These are phyloP conservation scores for Eudemis profundana DNA, from an alignment of 2,888 invertebrate genomes.

Conservation along the genomic window DNA sequence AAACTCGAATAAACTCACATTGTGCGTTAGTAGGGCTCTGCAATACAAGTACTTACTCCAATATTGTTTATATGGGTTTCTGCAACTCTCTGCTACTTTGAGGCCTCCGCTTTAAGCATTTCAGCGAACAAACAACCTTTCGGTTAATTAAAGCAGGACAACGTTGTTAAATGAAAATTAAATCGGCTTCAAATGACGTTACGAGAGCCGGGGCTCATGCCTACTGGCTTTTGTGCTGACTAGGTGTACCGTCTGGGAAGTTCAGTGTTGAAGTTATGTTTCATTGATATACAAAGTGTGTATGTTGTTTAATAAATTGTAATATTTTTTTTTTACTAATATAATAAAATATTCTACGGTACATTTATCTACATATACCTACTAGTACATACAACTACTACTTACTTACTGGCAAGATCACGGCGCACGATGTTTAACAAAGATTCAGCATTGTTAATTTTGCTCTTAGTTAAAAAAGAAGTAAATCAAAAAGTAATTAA, in stretches of 20 bases:
- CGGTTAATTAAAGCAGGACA: conserved; percentile 68
- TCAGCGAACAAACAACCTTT: conserved; percentile 58
- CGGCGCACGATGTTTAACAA: too few species aligned
- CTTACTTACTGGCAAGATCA: too few species aligned
- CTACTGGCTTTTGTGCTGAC: conserved; percentile 22
- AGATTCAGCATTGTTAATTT: too few species aligned
- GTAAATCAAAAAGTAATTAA: too few species aligned
- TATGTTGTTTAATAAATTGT: too few species aligned
- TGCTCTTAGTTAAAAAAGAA: too few species aligned
- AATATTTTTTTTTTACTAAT: too few species aligned
- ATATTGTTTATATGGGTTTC: conserved; percentile 58
- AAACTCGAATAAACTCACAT: background rate
- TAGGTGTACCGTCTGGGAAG: conserved; percentile 17
- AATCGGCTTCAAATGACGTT: conserved; percentile 68
- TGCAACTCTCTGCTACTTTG: conserved; percentile 57
- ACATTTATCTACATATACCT: too few species aligned
- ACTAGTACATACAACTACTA: too few species aligned
- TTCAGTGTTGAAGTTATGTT: background rate
- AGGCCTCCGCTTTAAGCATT: conserved; percentile 58
- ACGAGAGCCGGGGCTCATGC: conserved; percentile 52
- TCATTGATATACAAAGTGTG: background rate
- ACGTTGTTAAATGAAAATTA: conserved; percentile 64
- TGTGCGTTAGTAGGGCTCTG: conserved; percentile 37
- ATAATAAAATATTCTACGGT: too few species aligned
- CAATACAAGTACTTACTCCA: conserved; percentile 46